Percentiles rank a stretch among this genome's conserved stretches.
Conservation (phyloP, 2,797 vertebrate genomes). For the Spheniscus humboldti region DNA sequence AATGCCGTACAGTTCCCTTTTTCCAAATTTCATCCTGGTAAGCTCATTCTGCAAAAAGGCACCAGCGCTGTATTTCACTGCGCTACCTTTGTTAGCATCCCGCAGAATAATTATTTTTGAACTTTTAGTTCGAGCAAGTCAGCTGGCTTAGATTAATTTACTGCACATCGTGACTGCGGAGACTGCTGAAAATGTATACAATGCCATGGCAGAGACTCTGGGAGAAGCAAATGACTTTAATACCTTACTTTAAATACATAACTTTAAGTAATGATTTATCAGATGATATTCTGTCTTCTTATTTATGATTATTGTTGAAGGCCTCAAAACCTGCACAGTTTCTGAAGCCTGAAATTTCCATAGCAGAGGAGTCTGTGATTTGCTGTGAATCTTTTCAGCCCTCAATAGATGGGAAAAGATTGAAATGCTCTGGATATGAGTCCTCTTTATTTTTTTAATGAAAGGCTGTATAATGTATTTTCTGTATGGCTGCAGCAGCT, state of each 20-base stretch:
- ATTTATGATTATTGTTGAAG: constrained; percentile 83
- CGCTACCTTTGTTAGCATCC: not conserved
- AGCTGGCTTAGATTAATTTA: constrained; percentile 78
- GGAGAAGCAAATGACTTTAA: constrained; percentile 71
- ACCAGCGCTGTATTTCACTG: not conserved
- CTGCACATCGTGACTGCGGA: constrained; percentile 76
- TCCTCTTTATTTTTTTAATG: constrained; percentile 93
- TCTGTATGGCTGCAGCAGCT: constrained; percentile 83
- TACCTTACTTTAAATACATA: constrained; percentile 64
- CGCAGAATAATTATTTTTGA: constrained; percentile 83
- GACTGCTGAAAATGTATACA: constrained; percentile 73
- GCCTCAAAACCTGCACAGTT: constrained; percentile 68
- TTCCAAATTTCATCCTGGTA: not conserved
- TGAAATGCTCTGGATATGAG: constrained; percentile 90
- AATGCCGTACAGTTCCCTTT: fast-evolving
- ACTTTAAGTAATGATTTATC: constrained; percentile 77
- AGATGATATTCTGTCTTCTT: constrained; percentile 79
- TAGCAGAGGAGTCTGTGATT: constrained; percentile 80
- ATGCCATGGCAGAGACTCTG: constrained; percentile 76
- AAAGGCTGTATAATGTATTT: constrained; percentile 92
- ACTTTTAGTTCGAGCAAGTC: constrained; percentile 80
- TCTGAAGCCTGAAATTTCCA: constrained; percentile 80
- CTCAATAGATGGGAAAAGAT: constrained; percentile 84
- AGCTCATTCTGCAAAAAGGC: not conserved
- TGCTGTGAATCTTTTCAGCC: constrained; percentile 81